Evolutionary conservation across 1,140 invertebrate genomes (phyloP), one percentile per base, ranked within the genome.

Genomic region (Lepidurus couesii): DNA sequence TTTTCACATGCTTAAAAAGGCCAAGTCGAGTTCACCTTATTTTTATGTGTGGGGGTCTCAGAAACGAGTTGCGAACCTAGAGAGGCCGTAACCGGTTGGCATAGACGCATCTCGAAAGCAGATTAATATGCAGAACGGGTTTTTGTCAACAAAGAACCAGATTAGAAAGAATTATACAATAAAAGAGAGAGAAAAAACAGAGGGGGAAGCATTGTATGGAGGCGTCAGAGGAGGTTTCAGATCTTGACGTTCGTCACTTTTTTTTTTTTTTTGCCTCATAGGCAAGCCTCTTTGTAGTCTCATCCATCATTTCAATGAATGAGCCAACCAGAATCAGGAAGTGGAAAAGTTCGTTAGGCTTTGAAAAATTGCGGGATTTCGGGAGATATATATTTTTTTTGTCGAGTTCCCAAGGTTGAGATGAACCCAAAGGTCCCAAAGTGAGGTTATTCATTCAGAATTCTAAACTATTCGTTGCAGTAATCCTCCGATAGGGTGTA

Each of bases 51-150:
- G 53, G n/a, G 21, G 21, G 53, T 65, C 53, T 9, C 2, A 34
- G 34, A n/a, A n/a, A 16, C 13, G 53, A 65, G 53, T 65, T 65
- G 21, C 16, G 53, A 21, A 65, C 16, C 16, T n/a, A 65, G n/a
- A 65, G 53, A 65, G 53, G 53, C 53, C 21, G 53, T 13, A 65
- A 65, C 53, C 53, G n/a, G 53, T 65, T 65, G 53, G 53, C 53
- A 21, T 7, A 65, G 8, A 21, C 16, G 7, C 53, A 65, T 65
- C 53, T 21, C 13, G 53, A 7, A n/a, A 1, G 16, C 16, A 16
- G 6, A 65, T 65, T 65, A 13, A 1, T 65, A 65, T 65, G 53
- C 53, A 65, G 53, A 65, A 65, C 53, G 53, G 53, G 53, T 65
- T 65, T 65, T 65, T 21, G 53, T 7, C 53, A 16, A 65, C 13